Evolutionary conservation across 2,113 vertebrate genomes (phyloP), one percentile per base, ranked within the genome.

Genomic region (Tachuris rubrigastra): DNA sequence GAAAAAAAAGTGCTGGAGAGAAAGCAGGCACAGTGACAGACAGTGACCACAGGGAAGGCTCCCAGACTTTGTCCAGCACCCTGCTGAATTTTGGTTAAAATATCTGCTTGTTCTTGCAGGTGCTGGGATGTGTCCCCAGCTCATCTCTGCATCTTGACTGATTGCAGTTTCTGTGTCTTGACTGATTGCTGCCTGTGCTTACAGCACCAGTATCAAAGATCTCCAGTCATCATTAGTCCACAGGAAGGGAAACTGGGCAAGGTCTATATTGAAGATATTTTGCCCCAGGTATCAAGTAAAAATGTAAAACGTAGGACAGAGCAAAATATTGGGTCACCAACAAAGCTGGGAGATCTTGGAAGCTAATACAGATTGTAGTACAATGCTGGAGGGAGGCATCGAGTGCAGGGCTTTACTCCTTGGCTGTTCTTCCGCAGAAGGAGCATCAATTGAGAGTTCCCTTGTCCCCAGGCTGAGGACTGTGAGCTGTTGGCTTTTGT

Each of bases 61-160:
- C 44, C 1, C 63, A n/a, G 59, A 5, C 42, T 39, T 73, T 33
- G 19, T 50, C 12, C 53, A 47, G 0, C 1, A 3, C 18, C 35
- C 53, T 65, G 49, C 3, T 73, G 30, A 39, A 22, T 44, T 83
- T 74, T 69, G 39, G n/a, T 73, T 67, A 21, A 25, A 60, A 30
- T 47, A 20, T 16, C 35, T 79, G 3, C 52, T 72, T 1, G 1
- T 78, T 74, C 60, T 75, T 2, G 0, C 1, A 3, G 41, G 18
- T 79, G 25, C 30, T 50, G 28, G 13, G 28, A 19, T 0, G 0
- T 65, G 23, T 47, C 27, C 20, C 2, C 1, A 9, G 52, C 35
- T 87, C 3, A 0, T 55, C 55, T 89, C 66, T 87, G 46, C 28
- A 8, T 60, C 44, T 30, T 73, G 25, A 31, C 31, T 47, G 2